Evolutionary conservation across 2,888 invertebrate genomes (phyloP), one percentile per base, ranked within the genome.

Genomic region (Leptinotarsa peninsularis): DNA sequence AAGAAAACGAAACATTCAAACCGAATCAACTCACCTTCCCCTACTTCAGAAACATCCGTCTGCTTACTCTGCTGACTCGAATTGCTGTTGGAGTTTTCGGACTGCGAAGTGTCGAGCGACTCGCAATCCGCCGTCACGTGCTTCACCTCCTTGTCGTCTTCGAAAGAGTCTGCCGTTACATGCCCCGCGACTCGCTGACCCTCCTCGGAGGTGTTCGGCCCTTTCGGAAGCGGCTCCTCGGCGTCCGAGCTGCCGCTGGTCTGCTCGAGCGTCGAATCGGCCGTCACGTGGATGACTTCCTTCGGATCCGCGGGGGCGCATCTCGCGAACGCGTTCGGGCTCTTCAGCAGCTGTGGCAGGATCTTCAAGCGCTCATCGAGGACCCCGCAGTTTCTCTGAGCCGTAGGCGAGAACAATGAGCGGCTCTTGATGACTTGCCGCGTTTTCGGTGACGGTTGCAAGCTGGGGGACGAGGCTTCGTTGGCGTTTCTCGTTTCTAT

Each of bases 401-500:
- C 13, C 5, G 43, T 43, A 3, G 70, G 58, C 5, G 70, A 58
- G 7, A 58, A 77, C 4, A 75, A 50, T 21, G 52, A 18, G 63
- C 67, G 70, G n/a, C 72, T 69, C 13, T 21, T 66, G 4, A 56
- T 63, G 63, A 67, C 66, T 23, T 67, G 63, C 27, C 33, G 68
- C 10, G 15, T 67, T 14, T 49, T 67, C 23, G 66, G 15, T 15
- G 33, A 17, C 33, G 72, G 66, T 14, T 56, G 69, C n/a, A 56
- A n/a, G 49, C 4, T n/a, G 0, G 63, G 67, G 14, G 14, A 58
- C 27, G 23, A 4, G 43, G 69, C 71, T 66, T 79, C 77, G 71
- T 82, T 80, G 49, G 90, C 76, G 88, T 89, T 83, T 56, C 82
- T 82, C 49, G 84, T 82, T 72, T 87, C 86, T 4, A 84, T 85